These are phyloP conservation scores for Leucoptera coffeella DNA, from an alignment of 2,888 invertebrate species.

Conservation along the genomic window DNA sequence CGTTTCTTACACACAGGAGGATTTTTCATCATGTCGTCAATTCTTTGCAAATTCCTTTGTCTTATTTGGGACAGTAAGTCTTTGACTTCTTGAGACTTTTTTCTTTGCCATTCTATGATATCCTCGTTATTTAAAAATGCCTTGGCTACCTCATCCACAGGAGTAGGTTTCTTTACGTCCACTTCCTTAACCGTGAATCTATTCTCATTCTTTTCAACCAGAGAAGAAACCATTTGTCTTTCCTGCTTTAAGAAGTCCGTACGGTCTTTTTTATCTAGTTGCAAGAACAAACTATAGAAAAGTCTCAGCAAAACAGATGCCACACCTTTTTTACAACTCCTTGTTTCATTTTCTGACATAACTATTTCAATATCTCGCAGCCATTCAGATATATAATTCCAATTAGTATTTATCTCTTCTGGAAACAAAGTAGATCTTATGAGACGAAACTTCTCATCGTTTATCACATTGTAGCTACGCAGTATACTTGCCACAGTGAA, in stretches of 20 bases:
- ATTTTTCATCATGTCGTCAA: not conserved
- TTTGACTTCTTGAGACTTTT: constrained; percentile 35
- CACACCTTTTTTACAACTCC: constrained; percentile 38
- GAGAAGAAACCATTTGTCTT: constrained; percentile 26
- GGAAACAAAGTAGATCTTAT: constrained; percentile 27
- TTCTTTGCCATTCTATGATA: constrained; percentile 53
- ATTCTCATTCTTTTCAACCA: constrained; percentile 27
- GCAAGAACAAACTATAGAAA: constrained; percentile 57
- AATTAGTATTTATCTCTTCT: constrained; percentile 41
- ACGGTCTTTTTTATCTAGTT: constrained; percentile 52
- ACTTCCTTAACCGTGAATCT: constrained; percentile 27
- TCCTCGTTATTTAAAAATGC: constrained; percentile 38
- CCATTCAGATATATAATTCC: constrained; percentile 47
- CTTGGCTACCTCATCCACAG: constrained; percentile 30
- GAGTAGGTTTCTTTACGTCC: constrained; percentile 18
- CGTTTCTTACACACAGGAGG: too few species aligned
- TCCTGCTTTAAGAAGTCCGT: constrained; percentile 47
- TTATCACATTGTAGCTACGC: constrained; percentile 53
- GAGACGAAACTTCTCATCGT: constrained; percentile 40
- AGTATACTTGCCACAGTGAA: constrained; percentile 49
- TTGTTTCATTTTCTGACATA: constrained; percentile 30
- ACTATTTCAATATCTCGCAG: constrained; percentile 38
- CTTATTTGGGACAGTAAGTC: too few species aligned
- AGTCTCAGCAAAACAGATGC: constrained; percentile 46
- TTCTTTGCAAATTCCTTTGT: too few species aligned